phyloP scores from a whole-genome alignment of 2,113 vertebrate genomes.

The Phalacrocorax carbo region DNA sequence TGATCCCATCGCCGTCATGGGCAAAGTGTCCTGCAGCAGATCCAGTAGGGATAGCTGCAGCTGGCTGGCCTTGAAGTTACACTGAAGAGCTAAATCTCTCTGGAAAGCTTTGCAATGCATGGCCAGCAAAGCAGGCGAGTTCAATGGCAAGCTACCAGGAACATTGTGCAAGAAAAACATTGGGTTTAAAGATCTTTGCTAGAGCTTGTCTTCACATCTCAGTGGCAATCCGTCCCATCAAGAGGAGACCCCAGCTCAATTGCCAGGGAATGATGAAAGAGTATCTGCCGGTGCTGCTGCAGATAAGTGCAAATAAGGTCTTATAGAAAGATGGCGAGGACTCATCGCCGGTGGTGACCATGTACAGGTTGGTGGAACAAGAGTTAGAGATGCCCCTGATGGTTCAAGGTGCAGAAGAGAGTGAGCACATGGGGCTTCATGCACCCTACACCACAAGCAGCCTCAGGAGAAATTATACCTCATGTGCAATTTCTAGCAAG shows the following conservation, averaged over 20 bases:
- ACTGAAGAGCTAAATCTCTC: not conserved
- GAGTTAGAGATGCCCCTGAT: not conserved
- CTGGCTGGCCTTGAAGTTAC: not conserved
- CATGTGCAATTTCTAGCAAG: not conserved
- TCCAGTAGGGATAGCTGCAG: fast-evolving
- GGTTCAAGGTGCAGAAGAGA: not conserved
- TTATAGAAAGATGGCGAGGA: not conserved
- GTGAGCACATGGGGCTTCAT: not conserved
- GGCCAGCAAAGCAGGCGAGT: not conserved
- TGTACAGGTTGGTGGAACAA: fast-evolving
- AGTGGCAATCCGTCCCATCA: not conserved
- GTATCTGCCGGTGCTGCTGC: not conserved
- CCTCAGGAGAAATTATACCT: not conserved
- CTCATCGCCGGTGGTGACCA: not conserved
- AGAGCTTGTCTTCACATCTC: not conserved
- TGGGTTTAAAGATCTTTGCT: not conserved
- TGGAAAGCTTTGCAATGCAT: not conserved
- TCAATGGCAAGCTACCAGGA: not conserved
- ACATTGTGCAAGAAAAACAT: not conserved
- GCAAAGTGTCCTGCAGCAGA: not conserved
- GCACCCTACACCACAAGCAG: fast-evolving
- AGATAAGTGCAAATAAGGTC: not conserved
- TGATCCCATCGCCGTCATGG: not conserved
- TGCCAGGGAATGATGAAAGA: not conserved
- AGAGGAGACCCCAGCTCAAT: not conserved